Evolutionary conservation across 2,113 vertebrate genomes (phyloP).

Genomic region (Takifugu flavidus): DNA sequence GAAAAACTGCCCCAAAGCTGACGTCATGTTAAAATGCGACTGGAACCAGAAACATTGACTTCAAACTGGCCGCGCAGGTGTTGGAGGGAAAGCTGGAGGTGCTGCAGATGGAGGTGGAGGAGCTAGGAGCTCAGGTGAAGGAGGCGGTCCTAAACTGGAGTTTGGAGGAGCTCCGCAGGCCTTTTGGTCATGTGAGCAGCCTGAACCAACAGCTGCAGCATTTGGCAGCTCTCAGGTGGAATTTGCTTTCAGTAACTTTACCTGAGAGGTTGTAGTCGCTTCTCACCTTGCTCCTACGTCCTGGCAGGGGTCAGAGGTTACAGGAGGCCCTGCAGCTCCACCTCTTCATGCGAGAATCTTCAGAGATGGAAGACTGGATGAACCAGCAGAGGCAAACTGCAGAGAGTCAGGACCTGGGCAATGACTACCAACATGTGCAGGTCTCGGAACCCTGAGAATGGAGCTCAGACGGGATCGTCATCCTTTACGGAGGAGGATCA

Average conservation of each 20-base stretch:
- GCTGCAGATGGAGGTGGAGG: conserved; percentile 59
- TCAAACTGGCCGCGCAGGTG: conserved; percentile 38
- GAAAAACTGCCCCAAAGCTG: not conserved
- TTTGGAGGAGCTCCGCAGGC: conserved; percentile 67
- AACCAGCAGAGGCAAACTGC: conserved; percentile 72
- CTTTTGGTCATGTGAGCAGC: conserved; percentile 65
- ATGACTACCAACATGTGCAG: conserved; percentile 77
- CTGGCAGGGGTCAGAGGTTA: conserved; percentile 63
- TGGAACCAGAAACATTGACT: too few species aligned
- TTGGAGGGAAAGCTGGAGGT: conserved; percentile 66
- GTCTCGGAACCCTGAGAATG: too few species aligned
- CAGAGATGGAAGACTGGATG: conserved; percentile 82
- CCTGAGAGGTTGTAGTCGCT: too few species aligned
- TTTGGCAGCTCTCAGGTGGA: conserved; percentile 73
- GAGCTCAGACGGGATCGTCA: too few species aligned
- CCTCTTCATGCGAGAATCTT: conserved; percentile 78
- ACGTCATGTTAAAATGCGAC: too few species aligned
- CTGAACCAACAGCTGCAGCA: conserved; percentile 74
- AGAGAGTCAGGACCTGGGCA: conserved; percentile 77
- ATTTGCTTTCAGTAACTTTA: too few species aligned
- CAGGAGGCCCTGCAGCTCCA: conserved; percentile 78
- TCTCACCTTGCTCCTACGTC: not conserved
- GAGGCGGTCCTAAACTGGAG: conserved; percentile 54
- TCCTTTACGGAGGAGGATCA: too few species aligned
- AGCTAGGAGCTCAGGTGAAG: conserved; percentile 59